Conservation (phyloP, 2,888 invertebrate genomes). For the Arctia plantaginis region DNA sequence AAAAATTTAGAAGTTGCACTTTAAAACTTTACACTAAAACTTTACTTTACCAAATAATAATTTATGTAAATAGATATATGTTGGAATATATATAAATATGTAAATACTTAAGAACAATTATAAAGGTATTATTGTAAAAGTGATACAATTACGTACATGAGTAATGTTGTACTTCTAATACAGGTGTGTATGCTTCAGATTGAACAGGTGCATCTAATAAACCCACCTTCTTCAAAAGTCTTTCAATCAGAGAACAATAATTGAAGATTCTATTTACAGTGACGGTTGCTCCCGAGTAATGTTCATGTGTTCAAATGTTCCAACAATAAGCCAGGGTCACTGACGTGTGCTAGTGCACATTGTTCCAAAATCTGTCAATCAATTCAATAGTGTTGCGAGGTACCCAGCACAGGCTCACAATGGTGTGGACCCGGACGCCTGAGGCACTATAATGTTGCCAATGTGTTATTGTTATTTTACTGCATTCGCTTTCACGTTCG, state of each 20-base stretch:
- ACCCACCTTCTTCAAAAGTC: background rate
- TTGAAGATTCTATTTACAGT: constrained; percentile 23
- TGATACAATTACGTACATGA: background rate
- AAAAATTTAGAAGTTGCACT: no score
- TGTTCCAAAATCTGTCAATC: constrained; percentile 66
- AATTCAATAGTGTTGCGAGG: constrained; percentile 61
- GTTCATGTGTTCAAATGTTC: constrained; percentile 44
- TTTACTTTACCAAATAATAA: no score
- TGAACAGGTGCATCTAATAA: constrained; percentile 8
- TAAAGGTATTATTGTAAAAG: background rate
- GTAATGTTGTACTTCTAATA: background rate
- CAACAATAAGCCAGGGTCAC: constrained; percentile 60
- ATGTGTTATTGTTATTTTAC: constrained; percentile 61
- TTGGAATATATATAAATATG: background rate
- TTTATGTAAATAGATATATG: background rate
- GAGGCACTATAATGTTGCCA: constrained; percentile 45
- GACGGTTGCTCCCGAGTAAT: constrained; percentile 44
- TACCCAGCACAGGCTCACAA: constrained; percentile 54
- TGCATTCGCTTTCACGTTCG: constrained; percentile 47
- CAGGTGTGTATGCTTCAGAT: background rate
- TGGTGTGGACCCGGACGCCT: constrained; percentile 31
- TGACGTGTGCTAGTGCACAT: constrained; percentile 53
- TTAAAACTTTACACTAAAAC: no score
- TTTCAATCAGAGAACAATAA: background rate
- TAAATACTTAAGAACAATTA: background rate